phyloP scores from a whole-genome alignment of 2,888 invertebrate species.

The Orchesella flavescens region DNA sequence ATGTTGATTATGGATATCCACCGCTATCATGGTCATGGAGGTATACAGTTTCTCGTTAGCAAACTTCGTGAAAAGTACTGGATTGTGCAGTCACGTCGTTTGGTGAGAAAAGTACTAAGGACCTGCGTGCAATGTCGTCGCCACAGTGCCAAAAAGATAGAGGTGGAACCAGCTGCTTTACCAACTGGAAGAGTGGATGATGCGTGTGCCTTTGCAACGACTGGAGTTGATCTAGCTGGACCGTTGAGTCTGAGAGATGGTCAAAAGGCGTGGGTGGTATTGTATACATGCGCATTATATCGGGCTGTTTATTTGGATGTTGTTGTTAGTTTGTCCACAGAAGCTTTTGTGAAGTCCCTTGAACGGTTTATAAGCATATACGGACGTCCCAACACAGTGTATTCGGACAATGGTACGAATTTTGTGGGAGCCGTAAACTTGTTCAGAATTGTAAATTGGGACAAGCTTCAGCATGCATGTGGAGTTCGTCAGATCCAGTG shows the following conservation, averaged over 20 bases:
- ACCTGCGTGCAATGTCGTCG: neutral
- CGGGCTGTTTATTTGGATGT: slow-evolving; percentile 73
- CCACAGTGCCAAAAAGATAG: neutral
- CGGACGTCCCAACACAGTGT: slow-evolving; percentile 73
- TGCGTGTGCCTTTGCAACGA: slow-evolving; percentile 10
- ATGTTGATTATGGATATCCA: too few species aligned
- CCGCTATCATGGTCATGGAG: too few species aligned
- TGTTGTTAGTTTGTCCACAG: too few species aligned
- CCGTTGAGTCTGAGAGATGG: too few species aligned
- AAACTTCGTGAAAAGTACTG: slow-evolving; percentile 5
- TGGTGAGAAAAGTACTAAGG: neutral
- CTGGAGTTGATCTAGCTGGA: slow-evolving; percentile 73
- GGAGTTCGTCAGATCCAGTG: slow-evolving; percentile 7
- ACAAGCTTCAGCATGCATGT: neutral
- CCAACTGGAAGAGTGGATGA: neutral
- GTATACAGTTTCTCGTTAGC: neutral
- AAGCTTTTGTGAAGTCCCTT: slow-evolving; percentile 73
- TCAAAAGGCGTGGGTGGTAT: slow-evolving; percentile 64
- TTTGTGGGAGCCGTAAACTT: too few species aligned
- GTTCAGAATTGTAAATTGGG: slow-evolving; percentile 76
- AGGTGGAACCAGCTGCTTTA: neutral
- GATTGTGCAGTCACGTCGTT: neutral
- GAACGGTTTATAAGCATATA: slow-evolving; percentile 73
- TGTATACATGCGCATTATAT: slow-evolving; percentile 13
- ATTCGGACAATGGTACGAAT: slow-evolving; percentile 74